Evolutionary conservation across 2,888 invertebrate genomes (phyloP), one percentile per base, ranked within the genome.

Genomic region (Agrotis segetum): DNA sequence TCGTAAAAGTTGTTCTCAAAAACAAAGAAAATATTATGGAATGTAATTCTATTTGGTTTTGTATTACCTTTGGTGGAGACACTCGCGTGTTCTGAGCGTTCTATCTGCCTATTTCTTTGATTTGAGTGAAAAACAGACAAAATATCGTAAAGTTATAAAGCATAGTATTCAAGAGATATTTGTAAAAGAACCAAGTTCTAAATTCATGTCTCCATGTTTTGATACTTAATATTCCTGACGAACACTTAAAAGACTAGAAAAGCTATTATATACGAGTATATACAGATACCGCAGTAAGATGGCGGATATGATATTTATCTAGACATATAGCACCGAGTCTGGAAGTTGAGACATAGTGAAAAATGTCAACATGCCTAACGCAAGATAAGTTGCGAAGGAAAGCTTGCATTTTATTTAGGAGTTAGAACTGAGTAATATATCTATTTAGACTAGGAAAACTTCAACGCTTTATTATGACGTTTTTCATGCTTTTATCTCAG

Each of bases 311-410:
- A 49, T 67, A 55, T 53, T 67, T 71, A 69, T 77, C 70, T 70
- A 67, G 67, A 72, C 44, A 59, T 24, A 40, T 40, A 49, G 29
- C 58, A 24, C 9, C 17, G 40, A 0, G 44, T 62, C 59, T 13
- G 53, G 60, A 80, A 55, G 63, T 79, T 79, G 63, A 6, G 56
- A 68, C 66, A 82, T 44, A 29, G 34, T 58, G 56, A 66, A 71
- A 63, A 67, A 81, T 81, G 68, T 69, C 72, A 71, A 76, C 77
- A 71, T 56, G 21, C 11, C 40, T 63, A 62, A 44, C 40, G 50
- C 58, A 71, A 40, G 24, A 21, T 19, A 56, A 46, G 64, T 77
- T 78, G 61, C 72, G 50, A 82, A 78, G 61, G 53, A 82, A 82
- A 78, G 56, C 71, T 61, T 6, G 17, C 2, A 50, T 47, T 68